Evolutionary conservation across 2,888 invertebrate genomes (phyloP), one percentile per base, ranked within the genome.

Genomic region (Eucriotettix oculatus): DNA sequence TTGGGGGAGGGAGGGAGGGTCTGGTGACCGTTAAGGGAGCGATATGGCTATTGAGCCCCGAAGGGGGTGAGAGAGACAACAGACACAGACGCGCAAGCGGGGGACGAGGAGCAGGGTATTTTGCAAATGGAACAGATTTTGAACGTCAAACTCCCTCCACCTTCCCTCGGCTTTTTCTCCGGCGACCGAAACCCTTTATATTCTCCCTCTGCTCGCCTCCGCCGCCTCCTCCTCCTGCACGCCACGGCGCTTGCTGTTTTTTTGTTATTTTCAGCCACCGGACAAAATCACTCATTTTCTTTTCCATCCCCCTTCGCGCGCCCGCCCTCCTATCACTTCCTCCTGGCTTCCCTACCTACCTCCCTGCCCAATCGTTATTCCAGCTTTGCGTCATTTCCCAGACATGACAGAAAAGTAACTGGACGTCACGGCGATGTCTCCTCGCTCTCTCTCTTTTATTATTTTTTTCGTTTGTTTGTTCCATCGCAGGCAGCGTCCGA

Each of bases 191-290:
- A 54, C n/a, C 58, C 58, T 61, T 57, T 62, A 62, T 56, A 56
- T 54, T 41, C 58, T 57, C 57, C 29, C 42, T 54, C 54, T 55
- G 44, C 48, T 58, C 29, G 54, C 17, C 60, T 42, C 53, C 60
- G 61, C 62, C 55, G 42, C 29, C 52, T 14, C 54, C 54, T 41
- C 40, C 42, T n/a, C 41, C 14, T n/a, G 14, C n/a, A 55, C 55
- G 29, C 55, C 55, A 40, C 40, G 40, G 29, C 55, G 42, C 41
- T 16, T 29, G 56, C 62, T 52, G 58, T 56, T 56, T 62, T 59
- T 62, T 52, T 67, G 67, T 68, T 68, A n/a, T n/a, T 17, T 62
- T 59, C 61, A 43, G 59, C 55, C 59, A 62, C 57, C 55, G 61
- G 61, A 62, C 59, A 62, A 62, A 62, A 62, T 62, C 61, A 62